These are phyloP conservation scores for Tetragnatha montana DNA, from an alignment of 2,888 invertebrate species.

Conservation along the genomic window DNA sequence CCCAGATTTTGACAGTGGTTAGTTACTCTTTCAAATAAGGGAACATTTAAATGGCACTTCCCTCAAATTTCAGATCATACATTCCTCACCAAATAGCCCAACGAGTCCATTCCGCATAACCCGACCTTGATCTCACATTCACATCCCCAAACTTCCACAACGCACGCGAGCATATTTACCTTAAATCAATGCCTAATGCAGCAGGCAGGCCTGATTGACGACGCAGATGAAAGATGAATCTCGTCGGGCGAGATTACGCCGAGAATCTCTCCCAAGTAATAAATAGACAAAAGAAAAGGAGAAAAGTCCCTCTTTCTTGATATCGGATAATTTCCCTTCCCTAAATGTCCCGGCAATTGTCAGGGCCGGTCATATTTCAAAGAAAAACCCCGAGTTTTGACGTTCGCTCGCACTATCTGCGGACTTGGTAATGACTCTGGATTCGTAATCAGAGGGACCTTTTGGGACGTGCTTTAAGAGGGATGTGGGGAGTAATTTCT, in stretches of 20 bases:
- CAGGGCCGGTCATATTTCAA: constrained; percentile 44
- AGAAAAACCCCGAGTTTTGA: constrained; percentile 43
- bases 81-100: no score
- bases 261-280: constrained; percentile 41
- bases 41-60: no score
- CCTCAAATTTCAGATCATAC: no score
- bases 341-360: constrained; percentile 56
- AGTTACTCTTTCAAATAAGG: no score
- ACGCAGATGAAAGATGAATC: constrained; percentile 35
- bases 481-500: background rate
- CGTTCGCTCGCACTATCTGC: background rate
- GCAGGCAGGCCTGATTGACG: constrained; percentile 26
- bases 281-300: constrained; percentile 18
- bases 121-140: no score
- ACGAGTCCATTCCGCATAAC: no score
- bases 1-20: no score
- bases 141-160: no score
- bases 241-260: constrained; percentile 33
- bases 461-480: background rate
- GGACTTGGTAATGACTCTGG: constrained; percentile 28
- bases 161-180: background rate
- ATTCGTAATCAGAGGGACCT: constrained; percentile 10
- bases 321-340: constrained; percentile 54
- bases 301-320: constrained; percentile 35
- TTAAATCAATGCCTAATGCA: constrained; percentile 24